phyloP scores from a whole-genome alignment of 2,888 invertebrate species.

The Nomada fabriciana region DNA sequence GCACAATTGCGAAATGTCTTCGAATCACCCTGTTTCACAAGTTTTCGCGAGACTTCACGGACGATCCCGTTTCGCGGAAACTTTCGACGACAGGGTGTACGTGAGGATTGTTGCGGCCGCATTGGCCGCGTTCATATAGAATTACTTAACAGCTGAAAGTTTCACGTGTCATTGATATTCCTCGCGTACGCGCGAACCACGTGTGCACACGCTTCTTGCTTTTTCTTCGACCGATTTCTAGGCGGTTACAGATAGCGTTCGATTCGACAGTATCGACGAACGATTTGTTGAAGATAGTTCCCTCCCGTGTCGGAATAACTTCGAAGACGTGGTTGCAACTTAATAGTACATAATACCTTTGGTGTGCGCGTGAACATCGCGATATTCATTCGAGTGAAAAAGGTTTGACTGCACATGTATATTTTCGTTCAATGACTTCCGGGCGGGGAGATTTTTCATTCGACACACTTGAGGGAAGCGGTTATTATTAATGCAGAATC shows the following conservation, averaged over 20 bases:
- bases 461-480: too few species aligned
- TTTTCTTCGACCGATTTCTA: conserved; percentile 63
- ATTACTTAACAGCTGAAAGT: conserved; percentile 79
- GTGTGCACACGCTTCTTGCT: conserved; percentile 37
- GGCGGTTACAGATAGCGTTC: not conserved
- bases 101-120: conserved; percentile 40
- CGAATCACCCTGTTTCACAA: not conserved
- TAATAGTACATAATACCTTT: too few species aligned
- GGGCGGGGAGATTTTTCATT: too few species aligned
- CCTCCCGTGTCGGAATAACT: not conserved
- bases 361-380: not conserved
- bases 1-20: too few species aligned
- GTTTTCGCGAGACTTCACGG: conserved; percentile 5
- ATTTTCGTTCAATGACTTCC: too few species aligned
- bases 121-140: conserved; percentile 50
- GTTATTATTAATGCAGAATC: too few species aligned
- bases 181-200: conserved; percentile 58
- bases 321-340: not conserved
- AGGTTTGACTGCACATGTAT: not conserved
- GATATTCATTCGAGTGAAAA: not conserved
- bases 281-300: conserved; percentile 6
- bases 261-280: conserved; percentile 35
- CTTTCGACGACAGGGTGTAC: conserved; percentile 34
- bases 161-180: conserved; percentile 76
- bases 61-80: conserved; percentile 3